Evolutionary conservation across 2,797 vertebrate genomes (phyloP).

Genomic region (Falco berigora): DNA sequence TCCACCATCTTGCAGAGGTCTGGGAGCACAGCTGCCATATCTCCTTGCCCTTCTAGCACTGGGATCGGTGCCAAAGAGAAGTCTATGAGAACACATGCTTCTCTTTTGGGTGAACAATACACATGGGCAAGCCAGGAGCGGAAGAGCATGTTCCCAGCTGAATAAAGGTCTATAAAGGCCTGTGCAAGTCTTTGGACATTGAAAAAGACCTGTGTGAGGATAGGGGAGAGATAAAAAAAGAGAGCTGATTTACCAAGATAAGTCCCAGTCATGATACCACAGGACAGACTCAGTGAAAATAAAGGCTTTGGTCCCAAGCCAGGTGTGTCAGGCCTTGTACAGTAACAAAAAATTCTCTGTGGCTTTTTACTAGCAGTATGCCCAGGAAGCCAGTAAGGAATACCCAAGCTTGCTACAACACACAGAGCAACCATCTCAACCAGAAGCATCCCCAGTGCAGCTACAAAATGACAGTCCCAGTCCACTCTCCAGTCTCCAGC

Average conservation of each 20-base stretch:
- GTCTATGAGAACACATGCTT: constrained; percentile 74
- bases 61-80: constrained; percentile 71
- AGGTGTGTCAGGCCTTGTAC: neutral
- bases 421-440: neutral
- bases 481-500: neutral
- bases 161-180: constrained; percentile 85
- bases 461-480: neutral
- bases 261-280: neutral
- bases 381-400: neutral
- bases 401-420: neutral
- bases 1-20: constrained; percentile 87
- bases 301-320: neutral
- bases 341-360: neutral
- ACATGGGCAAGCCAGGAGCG: constrained; percentile 82
- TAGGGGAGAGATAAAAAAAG: neutral
- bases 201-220: constrained; percentile 81
- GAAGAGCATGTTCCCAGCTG: constrained; percentile 90
- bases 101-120: constrained; percentile 65
- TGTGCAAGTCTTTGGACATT: constrained; percentile 83
- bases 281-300: neutral
- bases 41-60: constrained; percentile 72
- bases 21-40: constrained; percentile 75
- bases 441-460: neutral
- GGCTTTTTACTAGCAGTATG: neutral
- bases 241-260: neutral